A percentile compares a stretch with the other conserved stretches of the same genome.
Conservation (phyloP, 2,797 vertebrate species). For the Coregonus ussuriensis region DNA sequence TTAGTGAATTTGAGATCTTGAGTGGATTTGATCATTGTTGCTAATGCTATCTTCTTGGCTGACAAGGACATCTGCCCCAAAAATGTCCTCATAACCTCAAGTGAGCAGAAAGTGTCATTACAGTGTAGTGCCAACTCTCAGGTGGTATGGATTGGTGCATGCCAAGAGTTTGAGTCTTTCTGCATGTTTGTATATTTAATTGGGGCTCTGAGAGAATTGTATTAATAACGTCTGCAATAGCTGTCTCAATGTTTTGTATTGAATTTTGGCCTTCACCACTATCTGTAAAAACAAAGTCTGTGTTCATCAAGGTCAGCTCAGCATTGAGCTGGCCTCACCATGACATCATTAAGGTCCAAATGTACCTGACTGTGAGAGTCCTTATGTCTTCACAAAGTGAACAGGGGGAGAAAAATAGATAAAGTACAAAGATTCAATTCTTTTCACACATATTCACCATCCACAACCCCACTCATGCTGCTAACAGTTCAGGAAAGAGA, state of each 20-base stretch:
- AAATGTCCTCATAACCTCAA: background rate
- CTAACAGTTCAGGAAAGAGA: slow-evolving; percentile 39
- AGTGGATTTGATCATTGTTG: background rate
- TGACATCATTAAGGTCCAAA: background rate
- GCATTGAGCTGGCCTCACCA: background rate
- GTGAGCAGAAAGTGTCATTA: slow-evolving; percentile 2
- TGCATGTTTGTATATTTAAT: background rate
- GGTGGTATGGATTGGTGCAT: background rate
- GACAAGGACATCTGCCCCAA: background rate
- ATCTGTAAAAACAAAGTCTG: background rate
- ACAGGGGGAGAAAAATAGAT: slow-evolving; percentile 1
- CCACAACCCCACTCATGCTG: slow-evolving; percentile 42
- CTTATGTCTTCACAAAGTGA: slow-evolving; percentile 5
- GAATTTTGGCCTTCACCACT: background rate
- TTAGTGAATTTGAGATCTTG: background rate
- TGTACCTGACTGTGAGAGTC: background rate
- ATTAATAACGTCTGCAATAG: background rate
- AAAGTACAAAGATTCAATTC: background rate
- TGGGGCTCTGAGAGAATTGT: background rate
- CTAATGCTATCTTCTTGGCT: background rate
- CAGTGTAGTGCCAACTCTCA: background rate
- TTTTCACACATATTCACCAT: slow-evolving; percentile 16
- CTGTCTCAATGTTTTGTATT: background rate
- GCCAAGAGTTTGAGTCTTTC: background rate
- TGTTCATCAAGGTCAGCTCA: background rate